A percentile compares a stretch with the other conserved stretches of the same genome.
These are phyloP conservation scores for Misgurnus anguillicaudatus DNA, from an alignment of 2,113 vertebrate species.

Conservation along the genomic window DNA sequence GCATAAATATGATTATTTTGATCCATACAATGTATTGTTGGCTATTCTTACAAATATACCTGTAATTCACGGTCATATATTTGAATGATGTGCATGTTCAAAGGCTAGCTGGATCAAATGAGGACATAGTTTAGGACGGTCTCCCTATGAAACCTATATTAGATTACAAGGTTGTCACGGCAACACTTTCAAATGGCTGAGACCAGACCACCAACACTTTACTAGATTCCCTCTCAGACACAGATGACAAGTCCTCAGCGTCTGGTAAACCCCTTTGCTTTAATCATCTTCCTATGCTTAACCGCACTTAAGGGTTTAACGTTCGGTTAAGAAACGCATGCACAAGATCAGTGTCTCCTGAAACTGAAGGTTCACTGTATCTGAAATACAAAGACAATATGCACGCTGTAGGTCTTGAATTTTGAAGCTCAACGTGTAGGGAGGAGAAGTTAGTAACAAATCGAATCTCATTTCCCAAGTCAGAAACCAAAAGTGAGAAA, in stretches of 20 bases:
- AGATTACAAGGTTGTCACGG: slow-evolving; percentile 23
- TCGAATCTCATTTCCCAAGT: no score
- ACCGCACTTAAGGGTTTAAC: slow-evolving; percentile 40
- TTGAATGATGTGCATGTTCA: not conserved
- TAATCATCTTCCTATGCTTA: slow-evolving; percentile 49
- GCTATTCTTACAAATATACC: no score
- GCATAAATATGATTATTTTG: no score
- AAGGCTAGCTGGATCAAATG: not conserved
- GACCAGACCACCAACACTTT: slow-evolving; percentile 48
- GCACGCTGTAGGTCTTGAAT: no score
- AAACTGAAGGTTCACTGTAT: no score
- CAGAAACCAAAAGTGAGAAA: no score
- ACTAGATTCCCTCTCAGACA: slow-evolving; percentile 48
- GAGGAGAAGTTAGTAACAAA: no score
- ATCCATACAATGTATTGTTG: no score
- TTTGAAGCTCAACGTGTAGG: no score
- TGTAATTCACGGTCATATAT: no score
- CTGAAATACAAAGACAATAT: no score
- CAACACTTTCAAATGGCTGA: slow-evolving; percentile 32
- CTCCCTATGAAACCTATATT: slow-evolving; percentile 25
- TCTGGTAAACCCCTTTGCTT: slow-evolving; percentile 45
- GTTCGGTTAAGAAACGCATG: slow-evolving; percentile 6
- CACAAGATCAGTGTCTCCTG: no score
- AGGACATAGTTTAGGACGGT: not conserved
- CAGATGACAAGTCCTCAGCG: slow-evolving; percentile 36